Conservation (phyloP, 2,113 vertebrate genomes). For the Onychorhynchus coronatus region DNA sequence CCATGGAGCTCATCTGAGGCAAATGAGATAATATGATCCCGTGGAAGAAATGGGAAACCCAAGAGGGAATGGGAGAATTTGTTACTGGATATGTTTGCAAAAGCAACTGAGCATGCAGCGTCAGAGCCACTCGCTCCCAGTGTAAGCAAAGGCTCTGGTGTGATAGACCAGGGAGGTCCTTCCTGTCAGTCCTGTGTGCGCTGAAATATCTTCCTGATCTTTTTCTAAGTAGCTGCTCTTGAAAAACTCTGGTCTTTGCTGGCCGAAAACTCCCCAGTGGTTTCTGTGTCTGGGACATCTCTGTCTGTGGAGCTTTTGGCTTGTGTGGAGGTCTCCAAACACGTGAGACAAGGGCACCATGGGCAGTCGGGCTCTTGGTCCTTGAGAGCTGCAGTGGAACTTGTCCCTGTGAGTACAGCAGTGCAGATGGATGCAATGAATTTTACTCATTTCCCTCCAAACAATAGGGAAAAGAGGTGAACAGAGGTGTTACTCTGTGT, state of each 20-base stretch:
- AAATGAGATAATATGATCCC: constrained; percentile 11
- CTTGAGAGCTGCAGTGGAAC: neutral
- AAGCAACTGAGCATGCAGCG: neutral
- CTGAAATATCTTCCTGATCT: neutral
- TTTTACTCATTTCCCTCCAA: neutral
- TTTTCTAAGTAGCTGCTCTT: neutral
- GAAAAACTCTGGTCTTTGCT: neutral
- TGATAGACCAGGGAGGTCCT: neutral
- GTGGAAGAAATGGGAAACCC: constrained; percentile 8
- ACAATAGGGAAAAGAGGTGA: neutral
- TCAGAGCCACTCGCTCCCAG: neutral
- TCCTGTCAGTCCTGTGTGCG: neutral
- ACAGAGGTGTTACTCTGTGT: neutral
- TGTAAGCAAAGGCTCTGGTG: neutral
- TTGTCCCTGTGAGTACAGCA: neutral
- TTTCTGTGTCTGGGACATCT: neutral
- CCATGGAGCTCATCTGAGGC: constrained; percentile 13
- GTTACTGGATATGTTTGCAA: constrained; percentile 31
- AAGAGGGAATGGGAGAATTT: constrained; percentile 19
- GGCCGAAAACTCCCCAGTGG: neutral
- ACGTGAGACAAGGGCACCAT: accelerated
- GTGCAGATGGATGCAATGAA: neutral
- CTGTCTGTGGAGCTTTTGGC: neutral
- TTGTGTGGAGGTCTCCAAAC: neutral
- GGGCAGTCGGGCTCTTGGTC: neutral